Evolutionary conservation across 1,140 invertebrate genomes (phyloP).

Genomic region (Danaus melanippus): DNA sequence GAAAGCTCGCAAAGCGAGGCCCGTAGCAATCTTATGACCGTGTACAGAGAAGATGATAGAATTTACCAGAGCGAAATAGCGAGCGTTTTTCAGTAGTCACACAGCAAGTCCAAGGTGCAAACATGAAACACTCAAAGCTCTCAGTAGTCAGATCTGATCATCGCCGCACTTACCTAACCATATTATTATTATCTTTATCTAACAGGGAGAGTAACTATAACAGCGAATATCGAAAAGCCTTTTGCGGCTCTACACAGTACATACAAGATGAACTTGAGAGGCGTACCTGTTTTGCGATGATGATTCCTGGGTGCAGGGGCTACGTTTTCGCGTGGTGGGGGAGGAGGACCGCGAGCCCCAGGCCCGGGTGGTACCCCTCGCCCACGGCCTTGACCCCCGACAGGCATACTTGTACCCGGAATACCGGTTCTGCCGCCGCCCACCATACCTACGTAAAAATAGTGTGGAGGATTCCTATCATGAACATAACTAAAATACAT

Average conservation of each 20-base stretch:
- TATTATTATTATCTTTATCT: slow-evolving; percentile 32
- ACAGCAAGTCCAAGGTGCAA: slow-evolving; percentile 74
- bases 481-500: no score
- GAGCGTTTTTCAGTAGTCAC: slow-evolving; percentile 67
- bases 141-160: slow-evolving; percentile 58
- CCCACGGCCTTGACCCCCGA: slow-evolving; percentile 78
- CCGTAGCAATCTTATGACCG: slow-evolving; percentile 62
- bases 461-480: background rate
- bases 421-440: slow-evolving; percentile 33
- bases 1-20: slow-evolving; percentile 51
- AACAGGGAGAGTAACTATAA: slow-evolving; percentile 58
- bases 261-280: slow-evolving; percentile 24
- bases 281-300: slow-evolving; percentile 60
- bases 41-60: slow-evolving; percentile 69
- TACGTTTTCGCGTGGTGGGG: slow-evolving; percentile 81
- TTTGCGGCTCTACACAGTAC: slow-evolving; percentile 43
- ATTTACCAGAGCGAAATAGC: slow-evolving; percentile 68
- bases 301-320: slow-evolving; percentile 53
- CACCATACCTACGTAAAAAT: slow-evolving; percentile 19
- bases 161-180: slow-evolving; percentile 59
- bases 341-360: slow-evolving; percentile 84
- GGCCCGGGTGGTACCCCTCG: slow-evolving; percentile 79
- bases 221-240: slow-evolving; percentile 53
- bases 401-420: slow-evolving; percentile 75
- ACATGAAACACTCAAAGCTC: slow-evolving; percentile 74